phyloP scores from a whole-genome alignment of 2,797 vertebrate genomes.

The Chrysocyon brachyurus region DNA sequence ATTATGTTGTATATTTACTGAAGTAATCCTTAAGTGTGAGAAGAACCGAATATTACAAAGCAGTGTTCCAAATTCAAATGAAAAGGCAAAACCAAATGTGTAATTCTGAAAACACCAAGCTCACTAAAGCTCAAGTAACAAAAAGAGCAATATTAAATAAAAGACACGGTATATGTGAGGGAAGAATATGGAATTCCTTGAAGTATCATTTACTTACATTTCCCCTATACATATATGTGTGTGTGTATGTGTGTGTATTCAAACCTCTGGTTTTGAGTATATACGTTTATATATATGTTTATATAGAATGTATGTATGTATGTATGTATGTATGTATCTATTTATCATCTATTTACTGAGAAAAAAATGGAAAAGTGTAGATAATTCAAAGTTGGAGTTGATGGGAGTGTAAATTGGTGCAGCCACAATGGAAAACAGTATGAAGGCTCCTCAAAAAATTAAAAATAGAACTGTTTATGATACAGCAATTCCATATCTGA shows the following conservation, averaged over 20 bases:
- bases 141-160: not conserved
- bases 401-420: not conserved
- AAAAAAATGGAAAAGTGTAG: not conserved
- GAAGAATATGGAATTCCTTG: not conserved
- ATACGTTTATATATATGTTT: not conserved
- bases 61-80: not conserved
- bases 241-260: not conserved
- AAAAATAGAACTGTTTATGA: not conserved
- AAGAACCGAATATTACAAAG: slow-evolving; percentile 11
- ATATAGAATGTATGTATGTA: not conserved
- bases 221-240: not conserved
- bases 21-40: not conserved
- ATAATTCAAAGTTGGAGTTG: not conserved
- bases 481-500: not conserved
- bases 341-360: not conserved
- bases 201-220: not conserved
- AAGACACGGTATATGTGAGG: not conserved
- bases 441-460: not conserved
- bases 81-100: not conserved
- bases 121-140: not conserved
- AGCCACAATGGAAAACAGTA: not conserved
- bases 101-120: not conserved
- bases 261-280: not conserved
- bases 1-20: not conserved
- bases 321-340: not conserved